Evolutionary conservation across 2,888 invertebrate genomes (phyloP).

Genomic region (Tubiluchus corallicola): DNA sequence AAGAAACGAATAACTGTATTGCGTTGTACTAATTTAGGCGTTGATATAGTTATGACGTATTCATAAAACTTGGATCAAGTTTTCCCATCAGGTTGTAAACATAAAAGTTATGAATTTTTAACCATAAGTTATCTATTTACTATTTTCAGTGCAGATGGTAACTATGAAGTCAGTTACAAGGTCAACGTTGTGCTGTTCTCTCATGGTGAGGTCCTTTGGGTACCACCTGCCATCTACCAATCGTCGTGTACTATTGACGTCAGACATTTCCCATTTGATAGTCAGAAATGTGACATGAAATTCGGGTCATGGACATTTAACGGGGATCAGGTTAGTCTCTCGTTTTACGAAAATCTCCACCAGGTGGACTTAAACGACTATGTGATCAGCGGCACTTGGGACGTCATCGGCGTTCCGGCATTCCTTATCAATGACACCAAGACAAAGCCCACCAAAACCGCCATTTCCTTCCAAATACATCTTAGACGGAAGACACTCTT

Average conservation of each 20-base stretch:
- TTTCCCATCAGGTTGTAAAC: no score
- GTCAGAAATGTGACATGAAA: conserved; percentile 98
- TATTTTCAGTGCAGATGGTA: conserved; percentile 86
- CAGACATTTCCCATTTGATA: conserved; percentile 96
- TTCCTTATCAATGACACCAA: no score
- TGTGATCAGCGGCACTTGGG: conserved; percentile 98
- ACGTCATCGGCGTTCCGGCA: conserved; percentile 63
- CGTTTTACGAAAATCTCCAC: conserved; percentile 80
- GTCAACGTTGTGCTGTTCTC: conserved; percentile 95
- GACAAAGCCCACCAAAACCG: no score
- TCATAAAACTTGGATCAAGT: no score
- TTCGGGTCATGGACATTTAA: conserved; percentile 98
- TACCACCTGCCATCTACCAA: conserved; percentile 97
- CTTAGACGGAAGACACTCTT: conserved; percentile 92
- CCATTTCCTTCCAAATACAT: conserved; percentile 88
- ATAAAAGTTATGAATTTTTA: no score
- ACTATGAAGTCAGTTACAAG: conserved; percentile 97
- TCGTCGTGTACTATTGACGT: conserved; percentile 98
- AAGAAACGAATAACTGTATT: no score
- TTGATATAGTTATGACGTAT: no score
- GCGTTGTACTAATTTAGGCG: no score
- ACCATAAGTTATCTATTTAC: no score
- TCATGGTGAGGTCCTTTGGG: conserved; percentile 97
- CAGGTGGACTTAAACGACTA: conserved; percentile 87
- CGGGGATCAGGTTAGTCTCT: conserved; percentile 84